Conservation (phyloP, 2,797 vertebrate species). For the Prunella strophiata region DNA sequence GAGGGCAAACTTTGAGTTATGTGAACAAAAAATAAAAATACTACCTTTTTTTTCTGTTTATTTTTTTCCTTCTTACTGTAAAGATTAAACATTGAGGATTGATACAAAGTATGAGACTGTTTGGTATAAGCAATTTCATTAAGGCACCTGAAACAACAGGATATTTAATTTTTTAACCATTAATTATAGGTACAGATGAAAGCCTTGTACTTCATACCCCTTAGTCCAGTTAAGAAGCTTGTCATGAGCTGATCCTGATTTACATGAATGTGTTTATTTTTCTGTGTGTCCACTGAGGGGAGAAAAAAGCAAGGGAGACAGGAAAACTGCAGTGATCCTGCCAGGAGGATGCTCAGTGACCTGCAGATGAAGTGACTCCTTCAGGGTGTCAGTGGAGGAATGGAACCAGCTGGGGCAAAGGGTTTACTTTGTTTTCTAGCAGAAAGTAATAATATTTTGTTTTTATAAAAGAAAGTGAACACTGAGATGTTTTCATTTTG, state of each 20-base stretch:
- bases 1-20: neutral
- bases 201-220: neutral
- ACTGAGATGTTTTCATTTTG: neutral
- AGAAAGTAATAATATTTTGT: neutral
- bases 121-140: neutral
- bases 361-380: neutral
- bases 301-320: neutral
- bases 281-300: neutral
- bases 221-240: slow-evolving; percentile 21
- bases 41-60: too few species aligned
- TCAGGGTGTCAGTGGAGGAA: neutral
- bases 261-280: neutral
- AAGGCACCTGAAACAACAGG: neutral
- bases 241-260: neutral
- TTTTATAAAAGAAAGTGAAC: neutral
- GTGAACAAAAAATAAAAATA: neutral
- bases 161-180: neutral
- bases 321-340: neutral
- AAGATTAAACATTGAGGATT: neutral
- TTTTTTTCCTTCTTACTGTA: rapidly evolving
- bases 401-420: neutral
- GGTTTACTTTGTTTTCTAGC: neutral
- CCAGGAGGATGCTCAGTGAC: neutral
- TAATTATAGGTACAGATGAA: neutral
- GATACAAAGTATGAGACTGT: neutral